Evolutionary conservation across 2,113 vertebrate genomes (phyloP).

Genomic region (Tupaia tana): DNA sequence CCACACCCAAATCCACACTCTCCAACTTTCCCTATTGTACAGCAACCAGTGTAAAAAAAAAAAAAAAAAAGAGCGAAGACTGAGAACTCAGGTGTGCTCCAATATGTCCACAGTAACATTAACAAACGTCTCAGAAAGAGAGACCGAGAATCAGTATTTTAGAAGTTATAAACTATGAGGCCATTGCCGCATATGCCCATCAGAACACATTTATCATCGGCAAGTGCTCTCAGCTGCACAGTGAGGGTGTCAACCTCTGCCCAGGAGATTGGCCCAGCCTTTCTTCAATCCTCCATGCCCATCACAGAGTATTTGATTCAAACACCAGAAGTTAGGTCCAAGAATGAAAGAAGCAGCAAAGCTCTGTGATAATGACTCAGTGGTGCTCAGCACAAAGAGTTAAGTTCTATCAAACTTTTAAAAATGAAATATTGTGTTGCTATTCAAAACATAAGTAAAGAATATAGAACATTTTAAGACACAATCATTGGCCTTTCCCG

Average conservation of each 20-base stretch:
- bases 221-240: neutral
- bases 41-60: neutral
- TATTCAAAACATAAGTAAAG: neutral
- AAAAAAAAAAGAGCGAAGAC: neutral
- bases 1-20: neutral
- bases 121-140: neutral
- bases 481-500: neutral
- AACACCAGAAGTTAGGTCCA: neutral
- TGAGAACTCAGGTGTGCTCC: neutral
- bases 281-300: rapidly evolving
- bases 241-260: rapidly evolving
- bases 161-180: neutral
- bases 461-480: neutral
- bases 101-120: neutral
- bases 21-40: neutral
- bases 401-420: neutral
- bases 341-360: neutral
- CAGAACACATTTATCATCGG: neutral
- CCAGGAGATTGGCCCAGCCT: rapidly evolving
- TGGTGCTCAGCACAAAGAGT: neutral
- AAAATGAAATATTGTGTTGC: neutral
- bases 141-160: neutral
- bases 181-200: neutral
- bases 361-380: neutral
- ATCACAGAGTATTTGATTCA: rapidly evolving